Base-by-base conservation (phyloP, 2,113 vertebrate genomes). In the Myanophis thanlyinensis region DNA sequence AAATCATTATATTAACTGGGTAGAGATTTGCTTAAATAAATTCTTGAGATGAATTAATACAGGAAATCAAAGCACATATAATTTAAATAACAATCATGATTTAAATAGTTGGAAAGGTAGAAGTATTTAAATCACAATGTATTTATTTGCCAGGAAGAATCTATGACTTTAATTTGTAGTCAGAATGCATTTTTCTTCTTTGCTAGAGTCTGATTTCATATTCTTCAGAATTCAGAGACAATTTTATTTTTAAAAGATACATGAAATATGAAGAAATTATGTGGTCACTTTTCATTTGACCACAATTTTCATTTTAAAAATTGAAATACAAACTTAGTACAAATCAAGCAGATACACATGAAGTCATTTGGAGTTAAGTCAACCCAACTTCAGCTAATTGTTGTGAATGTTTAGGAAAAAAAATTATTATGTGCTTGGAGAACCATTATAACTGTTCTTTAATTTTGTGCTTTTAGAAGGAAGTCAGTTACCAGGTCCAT, bases 1-100 rank as follows among this genome's bases (percentile, higher is more conserved):
- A 52, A 46, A 4, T 95, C 47, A 73, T 89, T 91, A 30, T 87
- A 93, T 94, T 87, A 93, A 90, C 51, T 51, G 93, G 20, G 35
- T 10, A 90, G 90, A 73, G 94, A 93, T 48, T 25, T 86, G 13
- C 89, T 80, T 89, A 94, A 91, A 49, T 56, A 54, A 44, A 89
- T 93, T 90, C 6, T 51, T 89, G 40, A 49, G 4, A 56, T 84
- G 27, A 23, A 22, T 0, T 85, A 59, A 88, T 90, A 44, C 54
- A 80, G 35, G 15, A 80, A 80, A 80, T 20, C 18, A 80, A 80
- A 80, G 73, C 18, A 80, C 35, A 80, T 80, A 44, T 22, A 80
- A 44, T 20, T 22, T 44, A 80, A 80, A 80, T 80, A 80, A 80
- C 22, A 80, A 7, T 40, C 5, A 3, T 80, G 73, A 80, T 80